Base-by-base conservation (phyloP, 2,113 vertebrate genomes). In the Crotalus tigris region DNA sequence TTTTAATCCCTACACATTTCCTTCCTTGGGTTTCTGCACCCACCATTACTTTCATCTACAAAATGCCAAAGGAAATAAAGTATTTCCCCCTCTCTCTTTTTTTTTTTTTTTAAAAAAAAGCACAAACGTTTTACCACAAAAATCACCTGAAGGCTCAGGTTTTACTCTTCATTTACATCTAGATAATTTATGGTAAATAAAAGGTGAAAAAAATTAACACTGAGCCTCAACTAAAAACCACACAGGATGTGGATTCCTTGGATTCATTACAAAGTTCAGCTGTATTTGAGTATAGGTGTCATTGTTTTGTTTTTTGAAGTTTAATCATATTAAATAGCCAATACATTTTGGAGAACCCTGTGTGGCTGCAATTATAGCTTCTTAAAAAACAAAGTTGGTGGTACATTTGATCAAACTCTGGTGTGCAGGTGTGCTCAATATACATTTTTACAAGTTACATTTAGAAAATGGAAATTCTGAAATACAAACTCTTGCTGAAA, bases 11-110 rank as follows among this genome's bases (percentile, higher is more conserved):
- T 93, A 96, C 95, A 96, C 93, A 95, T 95, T 97, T 97, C 97
- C 97, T 97, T 96, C 95, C 94, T 19, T 23, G 92, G 92, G 95
- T 94, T 96, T 92, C 96, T 97, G 96, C 97, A 96, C 96, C 96
- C 97, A 96, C 95, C 94, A 97, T 97, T 96, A 95, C 95, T 95
- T 97, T 95, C 92, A 92, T 94, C 92, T 94, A 92, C 46, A n/a
- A 92, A 96, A 94, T 95, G 97, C 97, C 97, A 97, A 97, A 96
- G 95, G 96, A 97, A 98, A 97, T 95, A 97, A 95, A 96, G 95
- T 95, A 95, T 90, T 94, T 91, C 19, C 94, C 90, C 81, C 17
- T 33, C 51, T 92, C 91, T 95, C 85, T 86, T 58, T 39, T 39
- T 39, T 39, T 39, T 39, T 39, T 39, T 39, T 39, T 39, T n/a